Evolutionary conservation across 2,888 invertebrate species (phyloP).

Genomic region (Fissipunctia ypsillon): DNA sequence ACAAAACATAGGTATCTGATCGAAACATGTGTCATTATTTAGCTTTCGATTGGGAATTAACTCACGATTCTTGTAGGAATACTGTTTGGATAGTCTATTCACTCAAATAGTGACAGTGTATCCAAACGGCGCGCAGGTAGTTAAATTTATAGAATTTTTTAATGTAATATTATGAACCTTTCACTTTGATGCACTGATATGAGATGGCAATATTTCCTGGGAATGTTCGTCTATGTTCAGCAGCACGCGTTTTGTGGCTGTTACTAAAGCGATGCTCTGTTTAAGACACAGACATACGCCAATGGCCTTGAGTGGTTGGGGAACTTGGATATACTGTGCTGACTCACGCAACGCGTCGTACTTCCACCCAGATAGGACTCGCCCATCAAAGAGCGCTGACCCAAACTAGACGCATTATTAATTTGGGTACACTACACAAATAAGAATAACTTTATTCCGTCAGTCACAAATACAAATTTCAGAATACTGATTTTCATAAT

Average conservation of each 20-base stretch:
- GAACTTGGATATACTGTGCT: too few relatives aligned
- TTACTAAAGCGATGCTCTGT: neutral
- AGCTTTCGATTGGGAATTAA: conserved; percentile 23
- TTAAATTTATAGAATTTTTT: neutral
- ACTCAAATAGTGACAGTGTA: neutral
- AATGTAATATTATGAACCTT: neutral
- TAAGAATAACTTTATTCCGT: too few relatives aligned
- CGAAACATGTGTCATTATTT: conserved; percentile 38
- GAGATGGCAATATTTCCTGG: neutral
- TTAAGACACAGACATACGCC: too few relatives aligned
- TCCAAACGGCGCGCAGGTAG: neutral
- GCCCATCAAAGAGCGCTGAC: too few relatives aligned
- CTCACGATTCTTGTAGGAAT: conserved; percentile 3
- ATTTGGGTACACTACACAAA: too few relatives aligned
- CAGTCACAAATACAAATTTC: too few relatives aligned
- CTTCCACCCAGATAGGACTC: too few relatives aligned
- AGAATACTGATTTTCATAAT: too few relatives aligned
- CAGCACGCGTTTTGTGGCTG: neutral
- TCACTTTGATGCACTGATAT: neutral
- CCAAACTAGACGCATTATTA: too few relatives aligned
- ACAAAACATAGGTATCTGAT: conserved; percentile 56
- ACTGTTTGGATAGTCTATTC: neutral
- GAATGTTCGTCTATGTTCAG: neutral
- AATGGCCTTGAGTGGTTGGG: too few relatives aligned
- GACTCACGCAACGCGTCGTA: too few relatives aligned